A percentile compares a stretch with the other conserved stretches of the same genome.
phyloP scores from a whole-genome alignment of 2,113 vertebrate species.

The Sula dactylatra region DNA sequence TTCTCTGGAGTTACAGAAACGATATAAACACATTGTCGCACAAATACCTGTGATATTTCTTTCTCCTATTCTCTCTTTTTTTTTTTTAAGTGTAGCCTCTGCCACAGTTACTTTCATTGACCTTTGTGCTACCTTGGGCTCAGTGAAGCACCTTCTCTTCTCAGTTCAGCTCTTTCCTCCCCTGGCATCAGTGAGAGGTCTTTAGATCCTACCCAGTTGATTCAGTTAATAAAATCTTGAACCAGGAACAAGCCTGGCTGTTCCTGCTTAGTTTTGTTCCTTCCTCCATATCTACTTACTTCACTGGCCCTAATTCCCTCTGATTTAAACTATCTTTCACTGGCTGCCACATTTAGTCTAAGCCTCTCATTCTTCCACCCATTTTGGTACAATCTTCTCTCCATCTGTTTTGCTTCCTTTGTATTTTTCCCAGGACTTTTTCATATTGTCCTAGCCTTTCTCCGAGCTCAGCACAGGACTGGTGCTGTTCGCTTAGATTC shows the following conservation, averaged over 20 bases:
- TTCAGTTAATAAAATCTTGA: not conserved
- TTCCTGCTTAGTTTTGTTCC: not conserved
- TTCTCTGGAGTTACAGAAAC: not conserved
- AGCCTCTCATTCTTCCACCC: not conserved
- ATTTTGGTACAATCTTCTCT: not conserved
- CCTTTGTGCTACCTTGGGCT: not conserved
- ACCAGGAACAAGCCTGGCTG: not conserved
- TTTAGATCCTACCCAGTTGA: not conserved
- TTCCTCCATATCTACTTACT: not conserved
- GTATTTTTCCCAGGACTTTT: not conserved
- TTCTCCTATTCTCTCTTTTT: not conserved
- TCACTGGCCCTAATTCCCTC: not conserved
- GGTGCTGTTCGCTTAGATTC: not conserved
- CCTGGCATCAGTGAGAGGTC: not conserved
- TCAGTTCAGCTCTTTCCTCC: not conserved
- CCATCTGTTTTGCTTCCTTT: not conserved
- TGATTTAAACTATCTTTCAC: not conserved
- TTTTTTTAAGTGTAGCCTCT: not conserved
- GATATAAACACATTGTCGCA: rapidly evolving
- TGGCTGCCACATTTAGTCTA: not conserved
- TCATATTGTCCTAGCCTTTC: not conserved
- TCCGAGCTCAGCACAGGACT: not conserved
- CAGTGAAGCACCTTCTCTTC: not conserved
- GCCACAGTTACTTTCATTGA: not conserved
- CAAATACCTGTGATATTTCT: not conserved